Conservation (phyloP, 2,797 vertebrate species). For the Thamnophis elegans region DNA sequence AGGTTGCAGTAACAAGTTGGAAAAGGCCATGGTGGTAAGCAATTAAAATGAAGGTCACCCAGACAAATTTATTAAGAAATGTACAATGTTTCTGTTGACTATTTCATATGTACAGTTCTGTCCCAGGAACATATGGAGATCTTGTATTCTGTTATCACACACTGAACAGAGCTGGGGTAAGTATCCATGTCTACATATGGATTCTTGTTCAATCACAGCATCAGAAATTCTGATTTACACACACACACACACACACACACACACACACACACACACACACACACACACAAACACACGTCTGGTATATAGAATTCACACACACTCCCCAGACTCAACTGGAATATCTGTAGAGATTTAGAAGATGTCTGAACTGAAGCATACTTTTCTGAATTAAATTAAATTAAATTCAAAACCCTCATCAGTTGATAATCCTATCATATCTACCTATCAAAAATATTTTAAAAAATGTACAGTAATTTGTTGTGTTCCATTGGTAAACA, state of each 20-base stretch:
- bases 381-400: background rate
- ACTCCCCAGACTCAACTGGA: background rate
- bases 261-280: too few species aligned
- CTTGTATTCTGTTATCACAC: background rate
- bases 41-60: slow-evolving; percentile 55
- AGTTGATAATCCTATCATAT: background rate
- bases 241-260: background rate
- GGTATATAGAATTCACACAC: background rate
- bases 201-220: background rate
- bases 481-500: background rate
- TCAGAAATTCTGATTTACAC: background rate
- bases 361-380: background rate
- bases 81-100: slow-evolving; percentile 13
- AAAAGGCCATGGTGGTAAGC: slow-evolving; percentile 26
- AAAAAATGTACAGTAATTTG: background rate
- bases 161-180: background rate
- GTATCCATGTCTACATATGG: background rate
- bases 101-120: background rate
- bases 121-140: slow-evolving; percentile 20
- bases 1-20: slow-evolving; percentile 34
- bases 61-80: slow-evolving; percentile 62
- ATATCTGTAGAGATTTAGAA: background rate
- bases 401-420: background rate
- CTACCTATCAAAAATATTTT: background rate
- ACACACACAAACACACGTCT: too few species aligned